phyloP scores from a whole-genome alignment of 2,797 vertebrate genomes.

The Ciconia nigra region DNA sequence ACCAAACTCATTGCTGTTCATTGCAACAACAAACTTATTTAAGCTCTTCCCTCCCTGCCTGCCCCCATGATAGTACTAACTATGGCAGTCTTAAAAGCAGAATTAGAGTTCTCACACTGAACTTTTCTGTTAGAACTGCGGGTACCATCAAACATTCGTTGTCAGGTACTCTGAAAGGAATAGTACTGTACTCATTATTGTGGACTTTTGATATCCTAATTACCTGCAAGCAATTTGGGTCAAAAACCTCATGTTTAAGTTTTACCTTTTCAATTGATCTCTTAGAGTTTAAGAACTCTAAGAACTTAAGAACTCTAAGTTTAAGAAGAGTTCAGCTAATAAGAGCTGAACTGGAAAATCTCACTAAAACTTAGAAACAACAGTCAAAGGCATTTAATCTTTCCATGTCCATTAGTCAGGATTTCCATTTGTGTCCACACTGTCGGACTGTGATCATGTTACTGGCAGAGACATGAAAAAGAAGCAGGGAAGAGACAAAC shows the following conservation, averaged over 20 bases:
- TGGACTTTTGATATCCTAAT: neutral
- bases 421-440: neutral
- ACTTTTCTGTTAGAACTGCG: neutral
- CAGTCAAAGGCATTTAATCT: neutral
- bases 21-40: neutral
- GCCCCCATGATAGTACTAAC: neutral
- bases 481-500: neutral
- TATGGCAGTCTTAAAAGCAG: neutral
- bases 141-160: neutral
- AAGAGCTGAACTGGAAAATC: neutral
- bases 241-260: neutral
- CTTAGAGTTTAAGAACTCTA: neutral
- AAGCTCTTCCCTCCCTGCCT: neutral
- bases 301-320: no score
- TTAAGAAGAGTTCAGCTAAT: neutral
- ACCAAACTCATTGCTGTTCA: neutral
- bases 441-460: neutral
- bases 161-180: neutral
- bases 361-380: neutral
- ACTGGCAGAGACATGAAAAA: neutral
- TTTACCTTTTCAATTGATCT: neutral
- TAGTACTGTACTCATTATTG: neutral
- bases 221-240: neutral
- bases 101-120: neutral
- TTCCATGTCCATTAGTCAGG: neutral